Conservation (phyloP, 2,888 invertebrate species). For the Meta bourneti region DNA sequence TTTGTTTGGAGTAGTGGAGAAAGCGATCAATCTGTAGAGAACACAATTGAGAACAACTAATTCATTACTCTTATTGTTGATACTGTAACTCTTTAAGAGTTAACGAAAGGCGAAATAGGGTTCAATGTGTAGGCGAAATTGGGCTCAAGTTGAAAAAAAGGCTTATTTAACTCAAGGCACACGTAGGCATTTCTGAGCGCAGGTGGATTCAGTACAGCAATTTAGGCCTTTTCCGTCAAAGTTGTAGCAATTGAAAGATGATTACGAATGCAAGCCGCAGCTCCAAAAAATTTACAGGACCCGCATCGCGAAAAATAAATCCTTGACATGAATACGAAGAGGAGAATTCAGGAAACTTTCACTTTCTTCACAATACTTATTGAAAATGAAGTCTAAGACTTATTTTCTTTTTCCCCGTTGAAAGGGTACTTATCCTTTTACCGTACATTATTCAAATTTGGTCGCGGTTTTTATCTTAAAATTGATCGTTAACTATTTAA, state of each 20-base stretch:
- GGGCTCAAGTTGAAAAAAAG: background rate
- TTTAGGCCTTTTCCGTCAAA: background rate
- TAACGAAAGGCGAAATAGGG: background rate
- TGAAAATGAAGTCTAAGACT: background rate
- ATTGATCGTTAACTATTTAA: too few relatives aligned
- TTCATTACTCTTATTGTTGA: too few relatives aligned
- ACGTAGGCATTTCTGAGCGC: background rate
- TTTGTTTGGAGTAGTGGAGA: too few relatives aligned
- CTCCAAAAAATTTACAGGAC: background rate
- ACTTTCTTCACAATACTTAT: background rate
- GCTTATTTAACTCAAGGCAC: background rate
- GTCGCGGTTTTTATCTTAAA: too few relatives aligned
- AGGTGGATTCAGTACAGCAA: background rate
- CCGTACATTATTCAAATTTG: too few relatives aligned
- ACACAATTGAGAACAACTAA: too few relatives aligned
- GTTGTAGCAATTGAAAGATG: background rate
- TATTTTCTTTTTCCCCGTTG: background rate
- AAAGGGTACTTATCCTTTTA: too few relatives aligned
- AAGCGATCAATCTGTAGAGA: too few relatives aligned
- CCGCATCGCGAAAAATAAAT: conserved; percentile 6
- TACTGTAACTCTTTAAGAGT: background rate
- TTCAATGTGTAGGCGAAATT: background rate
- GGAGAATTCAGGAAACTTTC: background rate
- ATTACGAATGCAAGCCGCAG: conserved; percentile 27
- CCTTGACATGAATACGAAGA: conserved; percentile 26